Base-by-base conservation (phyloP, 2,888 invertebrate species). In the Bugulina stolonifera region DNA sequence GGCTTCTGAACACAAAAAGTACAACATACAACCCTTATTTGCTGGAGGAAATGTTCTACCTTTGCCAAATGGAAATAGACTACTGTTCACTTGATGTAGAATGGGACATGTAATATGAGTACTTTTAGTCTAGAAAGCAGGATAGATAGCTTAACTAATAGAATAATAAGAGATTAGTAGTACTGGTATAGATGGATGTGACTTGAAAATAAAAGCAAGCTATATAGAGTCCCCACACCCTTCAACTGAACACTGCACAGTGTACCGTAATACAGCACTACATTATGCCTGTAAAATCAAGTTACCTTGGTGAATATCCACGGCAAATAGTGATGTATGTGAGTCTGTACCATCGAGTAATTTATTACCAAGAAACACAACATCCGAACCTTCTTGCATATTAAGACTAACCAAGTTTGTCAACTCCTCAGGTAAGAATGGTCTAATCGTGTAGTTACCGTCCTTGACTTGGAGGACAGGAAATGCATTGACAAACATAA, bases 281-380 rank as follows among this genome's bases (percentile, higher is more conserved):
- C n/a, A n/a, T n/a, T n/a, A n/a, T n/a, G n/a, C n/a, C n/a, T n/a
- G 43, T 43, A 43, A 43, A 5, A 57, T 3, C 23, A 57, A 18
- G 10, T 5, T 57, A 64, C 64, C 64, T 27, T 64, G 64, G 32
- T 27, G 32, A 18, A 64, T 29, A 64, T 64, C 27, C 18, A 34
- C 64, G 5, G 64, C 64, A 34, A 64, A 55, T 18, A 55, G 55
- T 10, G 10, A 43, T 18, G 5, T 18, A 5, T 43, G 43, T 43
- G 5, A 10, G 10, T 18, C 43, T 23, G 55, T 55, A 18, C 5
- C 25, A 23, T 55, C 23, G 5, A 10, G 27, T 64, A 10, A 29
- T n/a, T n/a, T 5, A 14, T 14, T 69, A 1, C 81, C 82, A 1
- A 82, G 75, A 75, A 83, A 81, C 10, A 83, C 75, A 32, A 79